A percentile compares a stretch with the other conserved stretches of the same genome.
Evolutionary conservation across 2,888 invertebrate species (phyloP).

Genomic region (Mactromeris polynyma): DNA sequence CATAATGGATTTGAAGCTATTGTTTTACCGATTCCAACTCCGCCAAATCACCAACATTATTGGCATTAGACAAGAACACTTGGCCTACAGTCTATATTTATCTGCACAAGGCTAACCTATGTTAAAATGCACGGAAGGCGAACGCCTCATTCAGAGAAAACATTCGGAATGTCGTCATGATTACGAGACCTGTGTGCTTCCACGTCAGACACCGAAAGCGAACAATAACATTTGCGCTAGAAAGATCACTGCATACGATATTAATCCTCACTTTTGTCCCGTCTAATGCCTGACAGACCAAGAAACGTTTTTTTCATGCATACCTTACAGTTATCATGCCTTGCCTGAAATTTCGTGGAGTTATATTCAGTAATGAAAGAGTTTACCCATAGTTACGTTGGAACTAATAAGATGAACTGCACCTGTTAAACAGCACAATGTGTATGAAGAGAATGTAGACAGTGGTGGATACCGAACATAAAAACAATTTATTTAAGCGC

Average conservation of each 20-base stretch:
- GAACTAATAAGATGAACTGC: neutral
- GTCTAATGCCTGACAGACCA: neutral
- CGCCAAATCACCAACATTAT: conserved; percentile 46
- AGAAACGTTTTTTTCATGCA: neutral
- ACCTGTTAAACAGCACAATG: neutral
- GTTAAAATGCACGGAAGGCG: neutral
- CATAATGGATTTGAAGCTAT: conserved; percentile 39
- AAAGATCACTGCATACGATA: neutral
- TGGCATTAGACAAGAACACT: conserved; percentile 37
- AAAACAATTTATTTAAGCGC: too few relatives aligned
- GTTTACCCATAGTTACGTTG: neutral
- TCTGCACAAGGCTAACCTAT: neutral
- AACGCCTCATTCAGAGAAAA: conserved; percentile 6
- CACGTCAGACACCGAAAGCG: neutral
- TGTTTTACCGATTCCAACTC: conserved; percentile 30
- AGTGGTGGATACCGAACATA: neutral
- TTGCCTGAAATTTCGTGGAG: neutral
- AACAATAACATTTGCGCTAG: neutral
- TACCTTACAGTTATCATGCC: neutral
- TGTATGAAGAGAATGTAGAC: neutral
- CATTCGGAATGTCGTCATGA: neutral
- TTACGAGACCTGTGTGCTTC: neutral
- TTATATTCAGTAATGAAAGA: neutral
- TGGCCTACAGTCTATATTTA: conserved; percentile 37
- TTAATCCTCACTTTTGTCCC: neutral